These are phyloP conservation scores for Poliocrania exsul DNA, from an alignment of 2,797 vertebrate genomes.

Conservation along the genomic window DNA sequence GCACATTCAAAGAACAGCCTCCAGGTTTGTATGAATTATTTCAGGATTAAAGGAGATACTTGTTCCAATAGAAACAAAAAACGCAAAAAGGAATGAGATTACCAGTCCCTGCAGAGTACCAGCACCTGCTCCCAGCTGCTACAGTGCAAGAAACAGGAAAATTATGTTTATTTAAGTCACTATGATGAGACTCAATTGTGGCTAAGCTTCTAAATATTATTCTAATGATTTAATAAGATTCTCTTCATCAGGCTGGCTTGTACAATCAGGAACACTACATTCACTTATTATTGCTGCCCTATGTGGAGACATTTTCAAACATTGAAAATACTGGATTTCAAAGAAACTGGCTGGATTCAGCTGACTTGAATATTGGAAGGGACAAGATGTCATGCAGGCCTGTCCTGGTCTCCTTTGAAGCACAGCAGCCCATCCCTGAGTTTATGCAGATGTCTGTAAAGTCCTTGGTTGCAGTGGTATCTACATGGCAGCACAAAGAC, in stretches of 20 bases:
- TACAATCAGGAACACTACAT: not conserved
- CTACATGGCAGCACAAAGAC: not conserved
- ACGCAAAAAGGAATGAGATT: not conserved
- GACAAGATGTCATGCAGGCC: too few species aligned
- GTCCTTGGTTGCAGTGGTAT: not conserved
- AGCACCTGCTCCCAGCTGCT: slow-evolving; percentile 10
- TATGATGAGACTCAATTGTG: not conserved
- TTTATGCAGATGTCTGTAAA: fast-evolving
- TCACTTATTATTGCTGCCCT: not conserved
- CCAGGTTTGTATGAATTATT: not conserved
- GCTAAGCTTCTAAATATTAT: not conserved
- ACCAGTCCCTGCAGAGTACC: not conserved
- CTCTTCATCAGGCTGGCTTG: not conserved
- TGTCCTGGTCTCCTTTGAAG: not conserved
- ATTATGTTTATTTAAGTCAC: not conserved
- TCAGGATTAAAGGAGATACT: slow-evolving; percentile 13
- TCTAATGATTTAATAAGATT: not conserved
- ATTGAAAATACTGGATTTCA: not conserved
- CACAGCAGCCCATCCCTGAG: not conserved
- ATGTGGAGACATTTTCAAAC: not conserved
- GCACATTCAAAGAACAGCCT: not conserved
- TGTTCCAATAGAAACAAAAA: slow-evolving; percentile 31
- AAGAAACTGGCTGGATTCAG: not conserved
- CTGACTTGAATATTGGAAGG: not conserved
- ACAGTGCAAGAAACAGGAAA: not conserved